These are phyloP conservation scores for Linnaemya tessellans DNA, from an alignment of 2,888 invertebrate genomes.

Conservation along the genomic window DNA sequence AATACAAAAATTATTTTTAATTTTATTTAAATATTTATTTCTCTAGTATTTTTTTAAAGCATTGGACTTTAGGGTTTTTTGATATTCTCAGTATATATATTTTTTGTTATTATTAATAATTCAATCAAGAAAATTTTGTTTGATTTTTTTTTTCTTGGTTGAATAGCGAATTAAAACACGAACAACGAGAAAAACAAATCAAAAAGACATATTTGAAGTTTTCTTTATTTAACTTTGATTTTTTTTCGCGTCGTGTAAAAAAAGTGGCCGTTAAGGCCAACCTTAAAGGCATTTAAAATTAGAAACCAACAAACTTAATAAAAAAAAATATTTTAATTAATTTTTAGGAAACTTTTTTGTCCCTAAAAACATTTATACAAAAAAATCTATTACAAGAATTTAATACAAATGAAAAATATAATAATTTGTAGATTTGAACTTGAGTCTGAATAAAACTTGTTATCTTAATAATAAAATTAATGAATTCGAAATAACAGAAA, in stretches of 20 bases:
- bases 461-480: no score
- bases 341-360: no score
- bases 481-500: no score
- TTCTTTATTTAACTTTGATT: slow-evolving; percentile 73
- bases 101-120: slow-evolving; percentile 79
- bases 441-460: no score
- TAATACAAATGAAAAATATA: no score
- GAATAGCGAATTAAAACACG: slow-evolving; percentile 61
- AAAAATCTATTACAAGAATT: no score
- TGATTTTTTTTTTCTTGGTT: slow-evolving; percentile 69
- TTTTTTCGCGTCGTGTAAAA: slow-evolving; percentile 40
- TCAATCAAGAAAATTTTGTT: slow-evolving; percentile 79
- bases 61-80: slow-evolving; percentile 53
- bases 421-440: no score
- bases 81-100: slow-evolving; percentile 16
- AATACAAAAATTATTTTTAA: not conserved
- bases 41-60: slow-evolving; percentile 1
- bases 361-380: no score
- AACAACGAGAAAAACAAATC: slow-evolving; percentile 44
- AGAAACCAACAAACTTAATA: not conserved
- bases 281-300: not conserved
- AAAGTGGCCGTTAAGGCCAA: slow-evolving; percentile 31
- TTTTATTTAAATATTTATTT: slow-evolving; percentile 43
- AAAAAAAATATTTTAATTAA: no score
- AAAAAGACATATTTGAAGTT: slow-evolving; percentile 77